Conservation (phyloP, 2,113 vertebrate species). For the Tachuris rubrigastra region DNA sequence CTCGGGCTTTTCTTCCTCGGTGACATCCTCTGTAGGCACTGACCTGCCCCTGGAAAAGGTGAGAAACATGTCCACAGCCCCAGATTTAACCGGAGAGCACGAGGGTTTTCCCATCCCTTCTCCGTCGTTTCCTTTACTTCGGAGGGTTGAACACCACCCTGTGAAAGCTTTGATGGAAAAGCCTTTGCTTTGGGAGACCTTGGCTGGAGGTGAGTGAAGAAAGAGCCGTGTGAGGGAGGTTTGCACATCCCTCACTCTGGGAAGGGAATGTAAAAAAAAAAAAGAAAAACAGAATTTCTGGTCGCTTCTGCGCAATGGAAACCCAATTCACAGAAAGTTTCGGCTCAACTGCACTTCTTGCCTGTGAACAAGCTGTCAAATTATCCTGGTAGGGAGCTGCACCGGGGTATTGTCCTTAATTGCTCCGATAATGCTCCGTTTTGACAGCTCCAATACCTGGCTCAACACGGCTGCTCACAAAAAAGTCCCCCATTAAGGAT, state of each 20-base stretch:
- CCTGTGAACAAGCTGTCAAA: background rate
- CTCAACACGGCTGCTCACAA: constrained; percentile 12
- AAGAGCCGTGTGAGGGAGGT: background rate
- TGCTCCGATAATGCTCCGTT: constrained; percentile 32
- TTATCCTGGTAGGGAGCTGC: constrained; percentile 19
- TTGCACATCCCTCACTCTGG: rapidly evolving
- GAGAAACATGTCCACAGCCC: background rate
- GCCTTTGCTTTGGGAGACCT: background rate
- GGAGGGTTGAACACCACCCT: background rate
- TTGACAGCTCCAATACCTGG: constrained; percentile 66
- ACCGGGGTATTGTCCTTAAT: constrained; percentile 51
- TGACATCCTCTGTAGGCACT: background rate
- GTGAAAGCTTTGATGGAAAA: background rate
- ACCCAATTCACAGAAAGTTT: background rate
- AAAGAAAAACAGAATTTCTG: background rate
- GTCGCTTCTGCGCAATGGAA: background rate
- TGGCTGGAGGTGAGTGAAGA: background rate
- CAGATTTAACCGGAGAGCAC: background rate
- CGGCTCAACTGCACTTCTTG: background rate
- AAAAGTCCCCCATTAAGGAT: constrained; percentile 55
- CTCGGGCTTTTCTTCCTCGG: background rate
- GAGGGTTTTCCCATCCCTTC: background rate
- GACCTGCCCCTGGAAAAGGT: background rate
- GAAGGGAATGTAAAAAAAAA: background rate
- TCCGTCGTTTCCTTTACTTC: background rate